Base-by-base conservation (phyloP, 2,888 invertebrate species). In the Hesperia comma region DNA sequence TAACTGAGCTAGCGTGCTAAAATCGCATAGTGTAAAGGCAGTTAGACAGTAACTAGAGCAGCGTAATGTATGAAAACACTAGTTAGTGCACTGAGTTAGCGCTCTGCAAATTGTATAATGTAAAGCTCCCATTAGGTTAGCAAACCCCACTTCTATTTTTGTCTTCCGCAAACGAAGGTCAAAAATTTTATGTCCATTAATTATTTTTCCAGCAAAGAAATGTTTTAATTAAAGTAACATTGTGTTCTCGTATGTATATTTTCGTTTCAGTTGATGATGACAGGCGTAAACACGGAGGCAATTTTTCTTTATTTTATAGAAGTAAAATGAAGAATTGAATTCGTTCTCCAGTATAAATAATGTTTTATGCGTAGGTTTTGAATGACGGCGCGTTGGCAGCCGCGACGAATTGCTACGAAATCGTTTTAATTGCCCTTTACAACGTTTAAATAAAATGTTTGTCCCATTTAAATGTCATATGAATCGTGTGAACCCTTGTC, bases 351-450 rank as follows among this genome's bases (percentile, higher is more conserved):
- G 19, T 46, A 19, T 49, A 49, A 49, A 49, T 49, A 49, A 49
- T 12, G 49, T 49, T 17, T 58, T 66, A 41, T 17, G 40, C 19
- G 14, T 32, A n/a, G 26, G 8, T 17, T 7, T 53, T 17, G 43
- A 56, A 54, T 70, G 69, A 68, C 68, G 63, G 58, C 21, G n/a
- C 46, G 74, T 63, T 71, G 82, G 79, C 75, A 70, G 61, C 78
- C 76, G 73, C 75, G 69, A 68, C 80, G 51, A 81, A 83, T 81
- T 56, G 3, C 49, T 69, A 74, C 77, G 70, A 74, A 76, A 74
- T 75, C 63, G 56, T 66, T 68, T 68, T 67, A 68, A 64, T 69
- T 70, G 68, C 37, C 49, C 68, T 60, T 60, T 63, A 61, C 37
- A 53, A 62, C 61, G 37, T 63, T 57, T 56, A 51, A 43, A 68